Conservation (phyloP, 2,797 vertebrate species). For the Macrochelys suwanniensis region DNA sequence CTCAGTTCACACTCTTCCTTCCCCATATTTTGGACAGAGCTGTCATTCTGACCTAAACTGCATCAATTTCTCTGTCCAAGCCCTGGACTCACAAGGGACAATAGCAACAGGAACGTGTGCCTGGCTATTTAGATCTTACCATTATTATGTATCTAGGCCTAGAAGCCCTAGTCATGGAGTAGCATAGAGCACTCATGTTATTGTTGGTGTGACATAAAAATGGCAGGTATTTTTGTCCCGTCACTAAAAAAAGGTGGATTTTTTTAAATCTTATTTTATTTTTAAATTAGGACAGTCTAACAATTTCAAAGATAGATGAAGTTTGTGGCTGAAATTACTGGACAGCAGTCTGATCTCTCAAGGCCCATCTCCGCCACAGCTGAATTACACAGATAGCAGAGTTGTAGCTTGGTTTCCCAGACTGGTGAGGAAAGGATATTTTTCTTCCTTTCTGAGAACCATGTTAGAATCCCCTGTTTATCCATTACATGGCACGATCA, state of each 20-base stretch:
- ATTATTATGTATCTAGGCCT: not conserved
- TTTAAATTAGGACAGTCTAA: rapidly evolving
- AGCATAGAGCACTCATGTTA: not conserved
- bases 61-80: not conserved
- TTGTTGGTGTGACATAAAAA: not conserved
- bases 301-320: rapidly evolving
- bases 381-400: not conserved
- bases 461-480: not conserved
- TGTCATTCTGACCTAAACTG: not conserved
- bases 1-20: not conserved
- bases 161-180: not conserved
- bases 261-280: not conserved
- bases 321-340: rapidly evolving
- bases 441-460: not conserved
- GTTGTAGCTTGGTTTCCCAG: not conserved
- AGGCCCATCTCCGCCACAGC: not conserved
- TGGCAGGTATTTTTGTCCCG: not conserved
- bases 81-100: rapidly evolving
- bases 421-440: not conserved
- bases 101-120: rapidly evolving
- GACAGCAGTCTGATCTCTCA: not conserved
- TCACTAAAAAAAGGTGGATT: rapidly evolving
- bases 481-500: rapidly evolving
- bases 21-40: not conserved
- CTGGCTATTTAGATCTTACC: not conserved